Evolutionary conservation across 1,140 invertebrate genomes (phyloP).

Genomic region (Aradophagus sp.): DNA sequence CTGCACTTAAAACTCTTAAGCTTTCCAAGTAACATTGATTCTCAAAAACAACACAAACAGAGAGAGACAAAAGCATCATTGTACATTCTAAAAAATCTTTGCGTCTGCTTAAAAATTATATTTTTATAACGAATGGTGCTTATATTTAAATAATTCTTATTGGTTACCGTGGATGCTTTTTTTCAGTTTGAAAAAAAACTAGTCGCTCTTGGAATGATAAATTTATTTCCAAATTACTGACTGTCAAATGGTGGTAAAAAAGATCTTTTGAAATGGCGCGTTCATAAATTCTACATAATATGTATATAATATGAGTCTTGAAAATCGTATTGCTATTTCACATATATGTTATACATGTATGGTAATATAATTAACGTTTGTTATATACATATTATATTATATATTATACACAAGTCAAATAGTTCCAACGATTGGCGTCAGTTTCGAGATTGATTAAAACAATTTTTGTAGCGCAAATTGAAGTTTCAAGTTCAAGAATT

Average conservation of each 20-base stretch:
- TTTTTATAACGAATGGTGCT: no score
- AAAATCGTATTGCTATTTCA: conserved; percentile 8
- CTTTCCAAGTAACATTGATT: conserved; percentile 44
- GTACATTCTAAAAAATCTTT: background rate
- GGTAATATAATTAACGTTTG: conserved; percentile 8
- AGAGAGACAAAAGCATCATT: background rate
- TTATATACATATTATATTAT: conserved; percentile 18
- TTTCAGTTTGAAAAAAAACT: conserved; percentile 15
- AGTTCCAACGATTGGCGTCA: no score
- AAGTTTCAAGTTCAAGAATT: conserved; percentile 20
- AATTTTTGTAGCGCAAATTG: conserved; percentile 24
- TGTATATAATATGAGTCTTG: conserved; percentile 17
- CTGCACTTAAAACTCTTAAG: conserved; percentile 30
- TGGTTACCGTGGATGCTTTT: no score
- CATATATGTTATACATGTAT: conserved; percentile 34
- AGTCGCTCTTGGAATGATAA: conserved; percentile 28
- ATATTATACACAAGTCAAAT: background rate
- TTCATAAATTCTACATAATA: conserved; percentile 13
- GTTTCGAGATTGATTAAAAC: conserved; percentile 42
- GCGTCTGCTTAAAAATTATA: conserved; percentile 25
- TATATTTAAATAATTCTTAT: no score
- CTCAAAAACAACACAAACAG: conserved; percentile 12
- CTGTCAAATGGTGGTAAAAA: no score
- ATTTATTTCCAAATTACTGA: background rate
- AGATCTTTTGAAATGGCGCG: no score